Evolutionary conservation across 2,888 invertebrate species (phyloP).

Genomic region (Vandiemenella viatica): DNA sequence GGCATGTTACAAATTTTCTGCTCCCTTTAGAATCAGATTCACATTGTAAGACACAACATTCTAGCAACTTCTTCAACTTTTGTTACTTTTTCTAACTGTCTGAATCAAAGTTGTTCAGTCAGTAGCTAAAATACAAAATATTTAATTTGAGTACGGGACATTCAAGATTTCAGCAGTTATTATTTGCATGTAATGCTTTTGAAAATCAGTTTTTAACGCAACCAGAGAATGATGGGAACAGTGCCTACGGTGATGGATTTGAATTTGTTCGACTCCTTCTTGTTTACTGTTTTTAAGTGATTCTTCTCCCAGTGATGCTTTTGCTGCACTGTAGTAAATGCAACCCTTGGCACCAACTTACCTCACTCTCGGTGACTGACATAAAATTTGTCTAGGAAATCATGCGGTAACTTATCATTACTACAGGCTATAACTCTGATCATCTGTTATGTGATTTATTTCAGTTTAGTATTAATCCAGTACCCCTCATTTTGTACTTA

Average conservation of each 20-base stretch:
- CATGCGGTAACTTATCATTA: too few relatives aligned
- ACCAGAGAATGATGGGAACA: constrained; percentile 17
- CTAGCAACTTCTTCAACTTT: constrained; percentile 29
- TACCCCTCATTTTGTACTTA: too few relatives aligned
- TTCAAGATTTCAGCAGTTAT: constrained; percentile 6
- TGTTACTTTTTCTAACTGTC: constrained; percentile 29
- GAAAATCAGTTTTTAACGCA: constrained; percentile 18
- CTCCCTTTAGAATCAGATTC: neutral
- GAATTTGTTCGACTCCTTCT: constrained; percentile 18
- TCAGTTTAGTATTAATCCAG: too few relatives aligned
- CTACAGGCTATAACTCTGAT: too few relatives aligned
- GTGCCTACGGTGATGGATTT: constrained; percentile 19
- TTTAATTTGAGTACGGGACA: constrained; percentile 8
- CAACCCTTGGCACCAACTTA: constrained; percentile 11
- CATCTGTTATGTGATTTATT: too few relatives aligned
- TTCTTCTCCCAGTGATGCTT: constrained; percentile 13
- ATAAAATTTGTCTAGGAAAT: neutral
- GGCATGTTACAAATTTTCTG: constrained; percentile 8
- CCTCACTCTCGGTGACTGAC: neutral
- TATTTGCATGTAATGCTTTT: constrained; percentile 20
- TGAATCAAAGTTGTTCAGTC: constrained; percentile 28
- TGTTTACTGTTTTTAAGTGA: constrained; percentile 16
- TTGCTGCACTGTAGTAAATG: constrained; percentile 17
- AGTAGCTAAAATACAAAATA: constrained; percentile 16
- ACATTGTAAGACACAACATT: constrained; percentile 29